These are phyloP conservation scores for Cossypha dichroa DNA, from an alignment of 2,797 vertebrate genomes.

Conservation along the genomic window DNA sequence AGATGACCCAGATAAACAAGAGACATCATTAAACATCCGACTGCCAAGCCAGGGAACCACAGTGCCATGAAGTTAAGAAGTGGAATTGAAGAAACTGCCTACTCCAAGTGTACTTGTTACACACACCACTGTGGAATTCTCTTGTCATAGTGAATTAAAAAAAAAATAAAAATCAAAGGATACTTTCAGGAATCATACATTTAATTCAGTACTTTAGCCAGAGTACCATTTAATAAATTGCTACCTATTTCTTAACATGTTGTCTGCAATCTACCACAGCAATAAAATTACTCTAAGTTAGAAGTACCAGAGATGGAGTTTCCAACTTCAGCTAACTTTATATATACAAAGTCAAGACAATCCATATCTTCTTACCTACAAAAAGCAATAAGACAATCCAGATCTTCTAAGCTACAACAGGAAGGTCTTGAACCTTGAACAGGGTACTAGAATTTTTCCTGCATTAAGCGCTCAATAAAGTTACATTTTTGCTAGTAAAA, in stretches of 20 bases:
- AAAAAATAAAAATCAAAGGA: background rate
- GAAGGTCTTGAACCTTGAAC: background rate
- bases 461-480: background rate
- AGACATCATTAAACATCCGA: background rate
- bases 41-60: background rate
- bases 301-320: background rate
- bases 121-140: background rate
- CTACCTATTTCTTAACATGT: background rate
- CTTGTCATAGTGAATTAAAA: background rate
- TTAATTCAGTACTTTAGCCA: background rate
- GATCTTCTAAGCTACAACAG: background rate
- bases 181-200: background rate
- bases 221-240: background rate
- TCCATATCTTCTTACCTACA: background rate
- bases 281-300: background rate
- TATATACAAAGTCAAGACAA: background rate
- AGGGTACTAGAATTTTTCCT: background rate
- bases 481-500: background rate
- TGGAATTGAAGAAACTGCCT: background rate
- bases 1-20: background rate
- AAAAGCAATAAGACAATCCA: background rate
- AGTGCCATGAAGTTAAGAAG: background rate
- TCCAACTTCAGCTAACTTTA: background rate
- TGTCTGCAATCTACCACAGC: background rate
- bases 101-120: background rate